phyloP scores from a whole-genome alignment of 2,113 vertebrate species.

The Ctenodactylus gundi region DNA sequence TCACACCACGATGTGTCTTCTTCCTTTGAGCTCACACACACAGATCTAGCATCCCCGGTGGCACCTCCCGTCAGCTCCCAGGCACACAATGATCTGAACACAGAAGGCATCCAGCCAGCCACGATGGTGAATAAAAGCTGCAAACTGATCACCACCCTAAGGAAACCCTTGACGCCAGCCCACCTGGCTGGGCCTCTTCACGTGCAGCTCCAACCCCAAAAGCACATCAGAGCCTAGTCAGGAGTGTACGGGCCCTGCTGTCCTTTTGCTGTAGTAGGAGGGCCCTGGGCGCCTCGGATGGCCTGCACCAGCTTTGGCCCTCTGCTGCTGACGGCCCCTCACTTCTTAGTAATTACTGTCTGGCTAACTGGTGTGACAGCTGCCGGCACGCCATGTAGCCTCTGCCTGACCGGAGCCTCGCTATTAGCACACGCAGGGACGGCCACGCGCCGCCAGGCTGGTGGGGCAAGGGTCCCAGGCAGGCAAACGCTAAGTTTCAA shows the following conservation, averaged over 20 bases:
- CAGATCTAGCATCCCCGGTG: not conserved
- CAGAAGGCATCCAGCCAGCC: not conserved
- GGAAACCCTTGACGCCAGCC: not conserved
- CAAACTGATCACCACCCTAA: not conserved
- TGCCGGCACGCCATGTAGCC: not conserved
- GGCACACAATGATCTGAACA: not conserved
- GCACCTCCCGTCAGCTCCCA: not conserved
- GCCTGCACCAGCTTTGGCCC: not conserved
- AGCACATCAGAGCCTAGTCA: not conserved
- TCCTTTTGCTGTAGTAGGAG: not conserved
- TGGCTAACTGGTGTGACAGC: not conserved
- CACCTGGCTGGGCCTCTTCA: not conserved
- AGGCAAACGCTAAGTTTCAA: not conserved
- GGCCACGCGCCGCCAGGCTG: not conserved
- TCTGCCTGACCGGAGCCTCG: not conserved
- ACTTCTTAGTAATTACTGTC: not conserved
- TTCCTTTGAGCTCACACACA: accelerated
- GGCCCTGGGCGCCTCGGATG: not conserved
- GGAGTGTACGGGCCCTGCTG: not conserved
- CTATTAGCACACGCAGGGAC: not conserved
- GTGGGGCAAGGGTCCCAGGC: not conserved
- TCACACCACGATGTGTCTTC: not conserved
- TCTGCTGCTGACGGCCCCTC: not conserved
- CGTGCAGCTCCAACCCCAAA: no score
- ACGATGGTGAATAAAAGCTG: not conserved